phyloP scores from a whole-genome alignment of 2,797 vertebrate genomes.

The Sandelia bainsii region DNA sequence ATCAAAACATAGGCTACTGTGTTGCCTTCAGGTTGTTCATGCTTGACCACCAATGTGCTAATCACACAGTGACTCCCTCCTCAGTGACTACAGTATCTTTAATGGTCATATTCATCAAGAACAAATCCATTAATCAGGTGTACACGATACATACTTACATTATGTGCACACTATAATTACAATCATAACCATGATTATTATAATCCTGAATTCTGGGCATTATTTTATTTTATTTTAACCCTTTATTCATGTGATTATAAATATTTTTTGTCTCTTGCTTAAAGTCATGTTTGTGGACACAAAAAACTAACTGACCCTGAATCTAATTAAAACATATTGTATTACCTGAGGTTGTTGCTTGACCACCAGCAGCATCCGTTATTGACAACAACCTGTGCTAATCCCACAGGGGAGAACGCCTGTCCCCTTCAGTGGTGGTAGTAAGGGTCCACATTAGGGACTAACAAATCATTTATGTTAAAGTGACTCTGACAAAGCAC shows the following conservation, averaged over 20 bases:
- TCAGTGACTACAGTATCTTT: not conserved
- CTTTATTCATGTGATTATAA: not conserved
- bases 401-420: not conserved
- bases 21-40: conserved; percentile 17
- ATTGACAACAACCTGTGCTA: conserved; percentile 25
- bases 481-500: not conserved
- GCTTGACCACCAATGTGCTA: conserved; percentile 4
- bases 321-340: conserved; percentile 22
- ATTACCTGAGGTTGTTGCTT: conserved; percentile 15
- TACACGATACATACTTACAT: too few species aligned
- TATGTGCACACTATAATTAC: too few species aligned
- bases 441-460: not conserved
- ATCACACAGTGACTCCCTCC: not conserved
- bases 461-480: not conserved
- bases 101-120: conserved; percentile 1
- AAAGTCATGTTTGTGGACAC: not conserved
- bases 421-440: conserved; percentile 15
- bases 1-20: not conserved
- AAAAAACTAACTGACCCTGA: not conserved
- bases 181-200: too few species aligned
- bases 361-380: not conserved
- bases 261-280: not conserved
- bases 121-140: too few species aligned
- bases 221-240: not conserved
- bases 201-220: too few species aligned